Evolutionary conservation across 2,888 invertebrate species (phyloP).

Genomic region (Pogonocherus hispidulus): DNA sequence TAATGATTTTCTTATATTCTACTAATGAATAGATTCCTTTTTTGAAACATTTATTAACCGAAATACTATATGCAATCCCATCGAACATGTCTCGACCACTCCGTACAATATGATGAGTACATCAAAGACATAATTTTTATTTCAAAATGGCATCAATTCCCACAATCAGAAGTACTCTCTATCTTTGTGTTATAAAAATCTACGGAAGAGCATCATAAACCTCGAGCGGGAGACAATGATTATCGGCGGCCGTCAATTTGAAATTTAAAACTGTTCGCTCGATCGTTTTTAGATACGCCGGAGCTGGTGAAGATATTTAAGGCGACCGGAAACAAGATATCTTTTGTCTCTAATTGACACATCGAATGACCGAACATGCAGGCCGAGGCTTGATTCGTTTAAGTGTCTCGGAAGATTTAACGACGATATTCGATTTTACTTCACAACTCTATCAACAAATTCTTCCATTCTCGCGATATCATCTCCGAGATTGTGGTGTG

Average conservation of each 20-base stretch:
- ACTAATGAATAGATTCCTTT: too few relatives aligned
- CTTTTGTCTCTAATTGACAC: conserved; percentile 65
- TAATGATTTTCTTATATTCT: too few relatives aligned
- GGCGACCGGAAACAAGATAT: conserved; percentile 65
- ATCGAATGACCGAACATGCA: conserved; percentile 59
- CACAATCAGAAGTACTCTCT: background rate
- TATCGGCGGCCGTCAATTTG: conserved; percentile 44
- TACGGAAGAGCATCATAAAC: background rate
- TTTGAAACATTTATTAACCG: too few relatives aligned
- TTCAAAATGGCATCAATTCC: background rate
- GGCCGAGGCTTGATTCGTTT: background rate
- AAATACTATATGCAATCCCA: too few relatives aligned
- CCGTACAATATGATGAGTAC: background rate
- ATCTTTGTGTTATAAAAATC: background rate
- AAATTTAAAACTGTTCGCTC: conserved; percentile 58
- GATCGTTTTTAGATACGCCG: conserved; percentile 56
- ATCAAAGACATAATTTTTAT: background rate
- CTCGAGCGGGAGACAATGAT: conserved; percentile 1
- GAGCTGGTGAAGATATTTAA: conserved; percentile 54
- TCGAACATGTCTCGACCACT: background rate
- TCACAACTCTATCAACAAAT: conserved; percentile 6
- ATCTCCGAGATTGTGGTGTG: background rate
- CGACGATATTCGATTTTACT: conserved; percentile 25
- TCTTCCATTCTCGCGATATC: background rate
- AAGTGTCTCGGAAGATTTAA: conserved; percentile 11